Base-by-base conservation (phyloP, 2,113 vertebrate genomes). In the Sorex fumeus region DNA sequence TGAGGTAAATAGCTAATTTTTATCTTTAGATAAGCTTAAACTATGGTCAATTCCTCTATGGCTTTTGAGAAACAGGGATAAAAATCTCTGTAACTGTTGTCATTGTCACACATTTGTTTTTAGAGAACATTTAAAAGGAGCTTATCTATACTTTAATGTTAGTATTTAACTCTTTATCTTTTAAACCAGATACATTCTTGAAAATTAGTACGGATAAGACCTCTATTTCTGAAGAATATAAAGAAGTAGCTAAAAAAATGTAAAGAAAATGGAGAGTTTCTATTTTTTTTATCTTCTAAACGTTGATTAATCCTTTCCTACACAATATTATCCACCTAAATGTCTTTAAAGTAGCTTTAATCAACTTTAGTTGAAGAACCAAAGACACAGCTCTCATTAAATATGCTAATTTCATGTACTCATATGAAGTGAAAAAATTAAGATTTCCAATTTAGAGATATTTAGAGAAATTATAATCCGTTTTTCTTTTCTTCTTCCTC, bases 1-100 rank as follows among this genome's bases (percentile, higher is more conserved):
- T 94, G 34, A 69, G 69, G 53, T 94, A 53, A 93, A 75, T 0
- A 72, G 62, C 86, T 88, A 60, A 16, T 28, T 91, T 94, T 93
- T n/a, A 81, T 30, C 75, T 91, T 88, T 21, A 45, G 28, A 92
- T 9, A 8, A 74, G 25, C 15, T 4, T 67, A 95, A 89, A 95
- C 69, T 60, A 0, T 0, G 32, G 69, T 6, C 70, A 90, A 75
- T 69, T 79, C 45, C 50, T 93, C 16, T 53, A 25, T 13, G 60
- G n/a, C 30, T 79, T 76, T 89, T 64, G 15, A 87, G 84, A 81
- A 67, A 72, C n/a, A 60, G 30, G 3, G 34, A 36, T 10, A 69
- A 13, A 78, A 82, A 75, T 92, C 15, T 84, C 53, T 27, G 40
- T 81, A 57, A 91, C 64, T 70, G 40, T 84, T 84, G 27, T 50